Evolutionary conservation across 2,797 vertebrate species (phyloP), one percentile per base, ranked within the genome.

Genomic region (Sphaeramia orbicularis): DNA sequence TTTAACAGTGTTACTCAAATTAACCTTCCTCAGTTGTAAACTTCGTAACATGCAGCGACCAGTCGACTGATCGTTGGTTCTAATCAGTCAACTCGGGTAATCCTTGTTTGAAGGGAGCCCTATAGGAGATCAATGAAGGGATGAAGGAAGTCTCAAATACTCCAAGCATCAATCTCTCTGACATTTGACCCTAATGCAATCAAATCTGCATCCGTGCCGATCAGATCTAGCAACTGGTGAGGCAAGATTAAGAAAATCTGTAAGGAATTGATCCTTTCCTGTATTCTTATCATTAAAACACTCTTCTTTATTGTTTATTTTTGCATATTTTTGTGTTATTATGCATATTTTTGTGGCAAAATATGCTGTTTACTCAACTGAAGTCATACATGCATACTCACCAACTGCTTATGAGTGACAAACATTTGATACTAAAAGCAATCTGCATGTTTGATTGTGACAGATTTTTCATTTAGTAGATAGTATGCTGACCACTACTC

Each of bases 391-490:
- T 0, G 8, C 14, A 11, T 6, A 15, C 11, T 21, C 12, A 42
- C 14, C 21, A 24, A 65, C 57, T 65, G 19, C 50, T 51, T 55
- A 44, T 30, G 19, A 43, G 7, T 19, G n/a, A 51, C 48, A 67
- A 38, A 62, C 16, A 40, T 37, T 40, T 65, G 52, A 66, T 71
- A 67, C 51, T 9, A 4, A 40, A 74, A 52, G 38, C 40, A 64
- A 71, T 80, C 58, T 65, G 48, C 12, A 57, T 47, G 47, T 61
- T 55, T 71, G 64, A 80, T 78, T 76, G 66, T 58, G 69, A 63
- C 53, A 50, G 78, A 81, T 59, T 78, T 88, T 85, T 80, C 57
- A 74, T 67, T 81, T 62, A 74, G 68, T 3, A 9, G 47, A 74
- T 48, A 70, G 51, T 57, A 54, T 55, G 54, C 48, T 74, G 71